Base-by-base conservation (phyloP, 2,888 invertebrate species). In the Pandemis heparana region DNA sequence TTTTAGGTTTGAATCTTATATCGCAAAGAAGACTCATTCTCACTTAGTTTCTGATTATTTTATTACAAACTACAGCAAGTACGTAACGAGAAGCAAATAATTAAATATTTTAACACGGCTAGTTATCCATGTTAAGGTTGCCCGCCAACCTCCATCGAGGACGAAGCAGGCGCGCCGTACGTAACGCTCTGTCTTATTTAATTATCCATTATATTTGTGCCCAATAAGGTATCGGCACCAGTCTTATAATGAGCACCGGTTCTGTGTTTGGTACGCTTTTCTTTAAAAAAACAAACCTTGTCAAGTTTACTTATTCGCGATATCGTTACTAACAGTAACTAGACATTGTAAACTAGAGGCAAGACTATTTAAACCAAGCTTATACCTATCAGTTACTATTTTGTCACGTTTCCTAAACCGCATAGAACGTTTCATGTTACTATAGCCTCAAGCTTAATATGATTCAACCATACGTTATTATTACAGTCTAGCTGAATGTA, bases 81-180 rank as follows among this genome's bases (percentile, higher is more conserved):
- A n/a, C 43, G 43, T 46, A 63, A 18, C 41, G 41, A 46, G 39
- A n/a, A 0, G 63, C 73, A 73, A 64, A 73, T 62, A 71, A 72
- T 68, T 67, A 72, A 72, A 73, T 73, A 73, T 68, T 73, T 70
- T 64, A 74, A 74, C 68, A 68, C 64, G 48, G 53, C 69, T 32
- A 65, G 69, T 74, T 74, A 65, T 51, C 53, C 64, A 61, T 74
- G 74, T 70, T 74, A 74, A 74, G 74, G 74, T 53, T 74, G 39
- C 59, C 41, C 32, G n/a, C 60, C 69, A 70, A 70, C 74, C 74
- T 74, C 69, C 16, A 53, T 1, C 60, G 65, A 70, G 74, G 74
- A 74, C 74, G 41, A 39, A 7, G 68, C 23, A 23, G 59, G 48
- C 32, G 41, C 53, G 32, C 39, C 48, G 56, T 16, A 56, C 48